Base-by-base conservation (phyloP, 2,113 vertebrate species). In the Mandrillus leucophaeus region DNA sequence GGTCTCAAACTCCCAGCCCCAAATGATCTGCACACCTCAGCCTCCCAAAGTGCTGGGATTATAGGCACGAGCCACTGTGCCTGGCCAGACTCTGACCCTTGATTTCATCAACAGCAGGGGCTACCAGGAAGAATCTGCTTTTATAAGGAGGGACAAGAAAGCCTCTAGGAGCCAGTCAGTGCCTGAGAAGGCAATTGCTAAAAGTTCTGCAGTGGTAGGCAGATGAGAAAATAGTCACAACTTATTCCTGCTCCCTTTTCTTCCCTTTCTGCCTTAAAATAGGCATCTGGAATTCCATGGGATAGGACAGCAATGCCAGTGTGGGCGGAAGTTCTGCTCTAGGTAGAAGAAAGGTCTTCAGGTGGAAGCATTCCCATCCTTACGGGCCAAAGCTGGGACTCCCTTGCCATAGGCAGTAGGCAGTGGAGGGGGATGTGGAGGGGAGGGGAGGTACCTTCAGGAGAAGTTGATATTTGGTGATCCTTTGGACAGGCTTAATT, bases 401-500 rank as follows among this genome's bases (percentile, higher is more conserved):
- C 68, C 55, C 27, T 11, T 17, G 27, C 3, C 61, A 35, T 3
- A 20, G 66, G 32, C 5, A 55, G 32, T 17, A 25, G 72, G 35
- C 23, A 20, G 48, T 1, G 20, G 38, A 52, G 30, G 88, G 35
- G 22, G 73, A 7, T 14, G 61, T 0, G 3, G 27, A 48, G 52
- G 30, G 16, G n/a, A n/a, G 38, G 64, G 43, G 22, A 32, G 70
- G 59, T 98, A 99, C 99, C 99, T 99, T 99, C 76, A 99, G 99
- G 52, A 99, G 98, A 40, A 99, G 99, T 8, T 99, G 99, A 97
- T 99, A 99, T 97, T 99, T 99, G 80, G 99, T 99, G 99, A 99
- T 99, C 98, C 99, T 99, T 98, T 99, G 99, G 66, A 99, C 99
- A 23, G 99, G 99, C 98, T 99, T 99, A 98, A 99, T 99, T 98